Conservation (phyloP, 2,888 invertebrate species). For the Metellina segmentata region DNA sequence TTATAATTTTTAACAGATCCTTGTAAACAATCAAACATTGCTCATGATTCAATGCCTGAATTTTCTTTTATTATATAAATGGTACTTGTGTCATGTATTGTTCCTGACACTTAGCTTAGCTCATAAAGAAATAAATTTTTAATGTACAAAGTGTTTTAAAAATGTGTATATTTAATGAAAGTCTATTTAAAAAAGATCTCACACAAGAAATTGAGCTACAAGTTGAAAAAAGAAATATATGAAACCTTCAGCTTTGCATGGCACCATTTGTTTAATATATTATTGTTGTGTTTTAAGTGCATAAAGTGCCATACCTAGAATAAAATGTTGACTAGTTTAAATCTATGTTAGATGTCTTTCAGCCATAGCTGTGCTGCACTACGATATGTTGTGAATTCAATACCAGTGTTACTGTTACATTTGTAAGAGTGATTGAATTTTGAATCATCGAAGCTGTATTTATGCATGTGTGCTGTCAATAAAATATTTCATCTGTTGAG, state of each 20-base stretch:
- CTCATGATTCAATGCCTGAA: background rate
- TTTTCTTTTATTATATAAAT: background rate
- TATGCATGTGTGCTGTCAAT: constrained; percentile 74
- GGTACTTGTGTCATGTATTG: constrained; percentile 22
- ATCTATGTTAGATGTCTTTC: constrained; percentile 76
- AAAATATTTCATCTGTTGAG: constrained; percentile 75
- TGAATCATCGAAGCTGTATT: constrained; percentile 72
- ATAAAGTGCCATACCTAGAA: constrained; percentile 68
- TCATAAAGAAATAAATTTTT: constrained; percentile 2
- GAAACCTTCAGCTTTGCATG: constrained; percentile 40
- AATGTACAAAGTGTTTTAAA: constrained; percentile 31
- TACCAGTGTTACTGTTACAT: constrained; percentile 66
- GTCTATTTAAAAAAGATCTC: constrained; percentile 38
- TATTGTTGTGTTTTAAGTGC: constrained; percentile 58
- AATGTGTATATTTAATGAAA: constrained; percentile 19
- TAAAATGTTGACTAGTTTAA: constrained; percentile 71
- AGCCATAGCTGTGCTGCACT: constrained; percentile 70
- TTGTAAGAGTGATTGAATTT: constrained; percentile 70
- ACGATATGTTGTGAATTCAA: constrained; percentile 74
- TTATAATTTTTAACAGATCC: too few species aligned
- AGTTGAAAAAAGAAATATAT: constrained; percentile 11
- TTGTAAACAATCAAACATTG: background rate
- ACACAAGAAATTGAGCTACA: constrained; percentile 21
- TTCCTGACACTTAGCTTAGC: constrained; percentile 32
- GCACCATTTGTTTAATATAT: constrained; percentile 63